Evolutionary conservation across 2,888 invertebrate species (phyloP).

Genomic region (Ochropleura plecta): DNA sequence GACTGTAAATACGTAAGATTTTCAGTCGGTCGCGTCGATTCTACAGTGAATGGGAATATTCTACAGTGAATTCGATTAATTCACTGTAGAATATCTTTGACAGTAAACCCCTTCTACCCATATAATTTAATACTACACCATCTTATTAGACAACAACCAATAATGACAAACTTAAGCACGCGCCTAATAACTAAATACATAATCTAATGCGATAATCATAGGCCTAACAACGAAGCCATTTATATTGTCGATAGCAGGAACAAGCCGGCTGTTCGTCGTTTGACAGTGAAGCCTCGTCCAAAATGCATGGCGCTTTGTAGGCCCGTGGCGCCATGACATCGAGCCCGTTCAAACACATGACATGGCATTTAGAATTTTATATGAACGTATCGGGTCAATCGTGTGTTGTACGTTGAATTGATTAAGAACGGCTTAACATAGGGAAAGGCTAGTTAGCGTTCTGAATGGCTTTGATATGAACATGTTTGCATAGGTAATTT

Average conservation of each 20-base stretch:
- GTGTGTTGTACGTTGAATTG: conserved; percentile 1
- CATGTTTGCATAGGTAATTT: background rate
- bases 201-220: conserved; percentile 14
- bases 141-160: background rate
- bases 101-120: background rate
- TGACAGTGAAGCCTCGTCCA: conserved; percentile 33
- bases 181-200: conserved; percentile 8
- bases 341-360: conserved; percentile 46
- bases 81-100: background rate
- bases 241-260: conserved; percentile 10
- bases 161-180: conserved; percentile 6
- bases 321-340: conserved; percentile 5
- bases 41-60: too few species aligned
- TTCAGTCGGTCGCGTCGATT: too few species aligned
- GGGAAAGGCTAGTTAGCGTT: background rate
- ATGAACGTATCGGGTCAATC: conserved; percentile 37
- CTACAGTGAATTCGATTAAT: too few species aligned
- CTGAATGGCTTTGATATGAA: background rate
- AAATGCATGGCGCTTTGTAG: conserved; percentile 54
- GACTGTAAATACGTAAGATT: too few species aligned
- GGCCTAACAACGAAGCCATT: conserved; percentile 10
- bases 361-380: conserved; percentile 56
- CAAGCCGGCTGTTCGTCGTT: background rate
- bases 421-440: conserved; percentile 11
- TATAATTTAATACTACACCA: background rate